Percentiles rank a stretch among this genome's conserved stretches.
phyloP scores from a whole-genome alignment of 2,888 invertebrate genomes.

The Busseola fusca region DNA sequence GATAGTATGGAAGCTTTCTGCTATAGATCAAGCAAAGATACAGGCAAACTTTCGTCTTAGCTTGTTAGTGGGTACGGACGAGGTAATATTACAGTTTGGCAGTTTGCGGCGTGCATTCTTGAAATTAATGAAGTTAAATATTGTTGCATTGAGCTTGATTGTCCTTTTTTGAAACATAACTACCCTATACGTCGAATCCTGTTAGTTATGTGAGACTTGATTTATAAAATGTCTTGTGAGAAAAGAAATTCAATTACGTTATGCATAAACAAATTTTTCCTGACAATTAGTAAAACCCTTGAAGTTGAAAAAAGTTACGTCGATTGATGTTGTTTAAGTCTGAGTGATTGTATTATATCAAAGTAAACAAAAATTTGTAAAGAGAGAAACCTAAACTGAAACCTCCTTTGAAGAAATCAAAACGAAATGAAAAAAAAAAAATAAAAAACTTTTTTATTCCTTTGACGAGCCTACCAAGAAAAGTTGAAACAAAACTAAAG shows the following conservation, averaged over 20 bases:
- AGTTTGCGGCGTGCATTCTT: slow-evolving; percentile 63
- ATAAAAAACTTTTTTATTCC: slow-evolving; percentile 27
- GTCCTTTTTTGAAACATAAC: not conserved
- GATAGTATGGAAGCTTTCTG: slow-evolving; percentile 65
- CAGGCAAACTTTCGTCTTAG: slow-evolving; percentile 62
- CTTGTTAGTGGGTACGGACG: slow-evolving; percentile 63
- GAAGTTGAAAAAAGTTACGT: slow-evolving; percentile 28
- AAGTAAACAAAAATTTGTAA: slow-evolving; percentile 30
- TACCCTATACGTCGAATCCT: not conserved
- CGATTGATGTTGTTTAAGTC: slow-evolving; percentile 20
- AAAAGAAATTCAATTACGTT: slow-evolving; percentile 5
- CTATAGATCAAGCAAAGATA: slow-evolving; percentile 65
- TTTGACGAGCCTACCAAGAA: slow-evolving; percentile 30
- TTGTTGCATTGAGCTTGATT: slow-evolving; percentile 43
- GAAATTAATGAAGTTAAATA: slow-evolving; percentile 61
- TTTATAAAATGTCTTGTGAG: not conserved
- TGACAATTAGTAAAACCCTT: not conserved
- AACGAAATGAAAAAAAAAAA: slow-evolving; percentile 21
- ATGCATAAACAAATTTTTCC: not conserved
- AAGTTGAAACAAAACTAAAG: slow-evolving; percentile 56
- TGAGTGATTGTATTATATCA: slow-evolving; percentile 17
- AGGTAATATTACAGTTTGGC: slow-evolving; percentile 68
- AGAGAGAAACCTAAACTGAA: slow-evolving; percentile 33
- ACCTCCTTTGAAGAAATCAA: slow-evolving; percentile 23
- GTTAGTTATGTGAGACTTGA: not conserved